A percentile compares a stretch with the other conserved stretches of the same genome.
Evolutionary conservation across 2,113 vertebrate genomes (phyloP).

Genomic region (Noctilio leporinus): DNA sequence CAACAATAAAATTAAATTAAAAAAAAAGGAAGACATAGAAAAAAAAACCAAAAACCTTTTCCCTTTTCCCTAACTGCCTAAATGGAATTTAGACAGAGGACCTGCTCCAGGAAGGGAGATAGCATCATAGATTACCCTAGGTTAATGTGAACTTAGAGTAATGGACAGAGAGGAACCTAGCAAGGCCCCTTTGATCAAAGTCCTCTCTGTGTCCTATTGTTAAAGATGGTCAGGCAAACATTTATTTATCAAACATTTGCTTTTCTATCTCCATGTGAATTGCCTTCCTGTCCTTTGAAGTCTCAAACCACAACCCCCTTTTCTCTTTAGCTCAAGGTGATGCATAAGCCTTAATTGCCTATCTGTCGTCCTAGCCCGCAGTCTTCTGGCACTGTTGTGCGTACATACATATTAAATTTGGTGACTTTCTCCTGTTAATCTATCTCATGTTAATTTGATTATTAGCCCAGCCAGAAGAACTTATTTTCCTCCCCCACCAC

Average conservation of each 20-base stretch:
- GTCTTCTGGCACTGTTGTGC: neutral
- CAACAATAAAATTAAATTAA: too few relatives aligned
- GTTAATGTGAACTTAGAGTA: neutral
- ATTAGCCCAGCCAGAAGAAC: neutral
- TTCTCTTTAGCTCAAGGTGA: neutral
- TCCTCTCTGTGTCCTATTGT: neutral
- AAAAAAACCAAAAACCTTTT: neutral
- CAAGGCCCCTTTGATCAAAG: neutral
- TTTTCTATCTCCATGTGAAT: neutral
- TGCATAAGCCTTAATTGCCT: neutral
- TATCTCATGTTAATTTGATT: neutral
- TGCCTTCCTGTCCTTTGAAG: neutral
- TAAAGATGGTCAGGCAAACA: neutral
- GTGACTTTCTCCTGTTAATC: neutral
- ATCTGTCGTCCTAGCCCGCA: neutral
- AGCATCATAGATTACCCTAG: neutral
- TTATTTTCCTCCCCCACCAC: neutral
- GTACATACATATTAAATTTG: neutral
- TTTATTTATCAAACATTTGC: neutral
- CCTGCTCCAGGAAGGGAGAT: neutral
- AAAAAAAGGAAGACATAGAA: neutral
- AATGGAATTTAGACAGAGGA: neutral
- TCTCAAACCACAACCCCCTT: neutral
- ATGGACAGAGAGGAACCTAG: neutral
- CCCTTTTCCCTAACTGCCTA: neutral